Conservation (phyloP, 2,888 invertebrate species). For the Drosophila planitibia region DNA sequence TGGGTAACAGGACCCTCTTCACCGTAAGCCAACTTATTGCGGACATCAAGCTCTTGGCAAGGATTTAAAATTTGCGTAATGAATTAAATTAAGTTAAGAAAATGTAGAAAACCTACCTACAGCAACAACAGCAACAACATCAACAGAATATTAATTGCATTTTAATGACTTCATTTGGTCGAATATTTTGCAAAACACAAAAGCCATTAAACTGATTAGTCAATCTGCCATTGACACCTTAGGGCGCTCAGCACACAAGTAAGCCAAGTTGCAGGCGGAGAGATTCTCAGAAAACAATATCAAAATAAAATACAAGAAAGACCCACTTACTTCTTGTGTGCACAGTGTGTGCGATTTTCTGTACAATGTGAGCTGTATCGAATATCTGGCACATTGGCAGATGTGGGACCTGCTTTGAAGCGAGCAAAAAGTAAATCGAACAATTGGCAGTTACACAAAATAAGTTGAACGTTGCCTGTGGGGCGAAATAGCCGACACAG, state of each 20-base stretch:
- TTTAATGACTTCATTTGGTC: conserved; percentile 75
- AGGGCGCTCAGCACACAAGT: conserved; percentile 11
- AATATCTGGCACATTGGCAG: conserved; percentile 48
- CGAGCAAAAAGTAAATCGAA: conserved; percentile 50
- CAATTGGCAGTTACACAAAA: conserved; percentile 75
- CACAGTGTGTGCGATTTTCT: conserved; percentile 11
- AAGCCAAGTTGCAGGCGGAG: conserved; percentile 16
- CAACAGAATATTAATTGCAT: conserved; percentile 73
- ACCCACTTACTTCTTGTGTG: conserved; percentile 2
- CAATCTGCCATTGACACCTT: conserved; percentile 70
- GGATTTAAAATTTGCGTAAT: conserved; percentile 48
- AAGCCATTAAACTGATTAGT: conserved; percentile 78
- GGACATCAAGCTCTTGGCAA: conserved; percentile 2
- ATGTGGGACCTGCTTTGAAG: conserved; percentile 26
- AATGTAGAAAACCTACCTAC: conserved; percentile 40
- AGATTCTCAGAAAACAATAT: neutral
- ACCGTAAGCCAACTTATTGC: conserved; percentile 18
- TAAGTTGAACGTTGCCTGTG: conserved; percentile 61
- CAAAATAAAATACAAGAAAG: conserved; percentile 2
- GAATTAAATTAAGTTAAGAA: conserved; percentile 70
- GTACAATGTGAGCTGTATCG: conserved; percentile 15
- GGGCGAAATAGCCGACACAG: conserved; percentile 65
- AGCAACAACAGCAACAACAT: conserved; percentile 19
- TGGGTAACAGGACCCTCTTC: conserved; percentile 3
- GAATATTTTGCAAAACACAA: conserved; percentile 50